Base-by-base conservation (phyloP, 1,140 invertebrate species). In the Dreissena polymorpha region DNA sequence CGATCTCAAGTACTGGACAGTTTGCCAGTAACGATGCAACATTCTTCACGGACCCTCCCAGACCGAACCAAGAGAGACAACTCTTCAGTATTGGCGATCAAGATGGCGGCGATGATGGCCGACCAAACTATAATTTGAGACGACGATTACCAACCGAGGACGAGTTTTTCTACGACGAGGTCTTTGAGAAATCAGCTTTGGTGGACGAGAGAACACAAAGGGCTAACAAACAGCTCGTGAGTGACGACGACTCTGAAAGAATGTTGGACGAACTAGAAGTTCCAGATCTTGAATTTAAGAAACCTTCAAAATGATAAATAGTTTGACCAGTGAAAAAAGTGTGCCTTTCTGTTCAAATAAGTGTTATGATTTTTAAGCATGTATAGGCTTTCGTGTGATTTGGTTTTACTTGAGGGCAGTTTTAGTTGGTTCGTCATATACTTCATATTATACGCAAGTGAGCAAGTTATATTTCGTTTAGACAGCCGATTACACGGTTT, bases 71-170 rank as follows among this genome's bases (percentile, higher is more conserved):
- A 13, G 76, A 78, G n/a, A 49, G 76, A 53, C 64, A 78, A 78
- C 67, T 78, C 23, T 78, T 78, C 53, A 68, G 63, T 55, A 78
- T 78, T 50, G 67, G 63, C 7, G 76, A 78, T 25, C 49, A 69
- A 55, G 76, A 78, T 70, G 76, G 76, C 67, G 76, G 64, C 23
- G 64, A 78, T 23, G 76, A 78, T 70, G 76, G 76, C 67, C 76
- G 76, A 23, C 76, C 5, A 39, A 12, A 53, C 10, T 27, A 0
- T 16, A 23, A 39, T 65, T 23, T 39, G 12, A 21, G 65, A 0
- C 10, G 76, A 16, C 49, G 51, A 14, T 21, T 25, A 0, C 57
- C 64, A 13, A 65, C 65, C 21, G 76, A 78, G 21, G 76, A 78
- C 23, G 65, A 78, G 57, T 60, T 60, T 60, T 78, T 78, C 53